Evolutionary conservation across 2,888 invertebrate species (phyloP), one percentile per base, ranked within the genome.

Genomic region (Parapristionchus giblindavisi): DNA sequence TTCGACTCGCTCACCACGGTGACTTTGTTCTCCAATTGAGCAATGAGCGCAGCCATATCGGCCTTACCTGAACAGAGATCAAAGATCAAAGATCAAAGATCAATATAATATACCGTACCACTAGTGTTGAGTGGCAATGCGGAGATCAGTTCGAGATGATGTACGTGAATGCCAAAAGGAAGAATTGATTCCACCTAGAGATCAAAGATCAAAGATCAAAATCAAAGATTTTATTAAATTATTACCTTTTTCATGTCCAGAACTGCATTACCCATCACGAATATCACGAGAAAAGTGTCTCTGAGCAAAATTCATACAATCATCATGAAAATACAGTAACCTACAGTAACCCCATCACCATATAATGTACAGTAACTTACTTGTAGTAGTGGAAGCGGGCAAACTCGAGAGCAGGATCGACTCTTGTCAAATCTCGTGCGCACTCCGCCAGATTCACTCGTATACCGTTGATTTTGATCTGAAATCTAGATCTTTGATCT

Each of bases 381-480:
- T 38, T 52, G 54, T 27, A 24, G 52, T 29, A 27, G 17, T 38
- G 36, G 27, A 24, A 17, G 54, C 38, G 14, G 56, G 24, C 70
- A n/a, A n/a, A n/a, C 40, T 27, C 70, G 38, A 17, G 36, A 14
- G 5, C 17, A 14, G n/a, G n/a, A 8, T 6, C 36, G 14, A 70
- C 27, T n/a, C n/a, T n/a, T n/a, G n/a, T n/a, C n/a, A n/a, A n/a
- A n/a, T 38, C 34, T 6, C 56, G 54, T 21, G 70, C 34, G 29
- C 27, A 8, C 36, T 27, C 38, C 54, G 52, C 70, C 8, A 70
- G 70, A 36, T 52, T 56, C 21, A 70, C 27, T 27, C 70, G 70
- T 38, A 70, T 56, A 6, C 70, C 70, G 38, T 56, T 36, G 36
- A 70, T 24, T 38, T 70, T 70, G 17, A 70, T 40, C 70, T 70